Evolutionary conservation across 2,888 invertebrate species (phyloP).

Genomic region (Heliconius hortense): DNA sequence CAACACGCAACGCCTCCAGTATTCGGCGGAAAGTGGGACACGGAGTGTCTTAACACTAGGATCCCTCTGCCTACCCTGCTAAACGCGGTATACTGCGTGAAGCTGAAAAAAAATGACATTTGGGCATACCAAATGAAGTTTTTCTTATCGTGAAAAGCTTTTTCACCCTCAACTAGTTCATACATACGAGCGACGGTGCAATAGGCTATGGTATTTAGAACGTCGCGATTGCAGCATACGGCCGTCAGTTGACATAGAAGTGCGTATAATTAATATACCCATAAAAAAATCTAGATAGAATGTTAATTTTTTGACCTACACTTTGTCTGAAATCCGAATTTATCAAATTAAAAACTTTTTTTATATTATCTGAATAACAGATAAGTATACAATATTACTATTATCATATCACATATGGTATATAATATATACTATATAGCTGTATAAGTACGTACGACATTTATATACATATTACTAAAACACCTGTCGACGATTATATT

Average conservation of each 20-base stretch:
- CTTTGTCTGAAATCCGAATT: neutral
- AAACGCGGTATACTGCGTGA: no score
- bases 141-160: conserved; percentile 1
- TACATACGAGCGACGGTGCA: conserved; percentile 7
- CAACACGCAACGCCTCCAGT: no score
- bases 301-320: neutral
- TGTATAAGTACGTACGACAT: neutral
- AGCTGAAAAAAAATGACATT: neutral
- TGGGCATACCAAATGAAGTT: neutral
- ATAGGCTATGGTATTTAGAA: conserved; percentile 25
- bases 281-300: conserved; percentile 7
- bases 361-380: neutral
- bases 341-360: neutral
- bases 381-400: no score
- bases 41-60: no score
- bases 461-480: conserved; percentile 8
- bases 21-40: no score
- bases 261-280: conserved; percentile 18
- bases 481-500: neutral
- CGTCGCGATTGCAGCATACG: conserved; percentile 22
- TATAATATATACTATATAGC: conserved; percentile 1
- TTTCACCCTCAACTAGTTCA: conserved; percentile 9
- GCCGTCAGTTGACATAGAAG: conserved; percentile 18
- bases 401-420: neutral
- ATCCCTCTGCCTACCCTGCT: no score